Percentiles rank a stretch among this genome's conserved stretches.
Evolutionary conservation across 2,797 vertebrate genomes (phyloP).

Genomic region (Platalea minor): DNA sequence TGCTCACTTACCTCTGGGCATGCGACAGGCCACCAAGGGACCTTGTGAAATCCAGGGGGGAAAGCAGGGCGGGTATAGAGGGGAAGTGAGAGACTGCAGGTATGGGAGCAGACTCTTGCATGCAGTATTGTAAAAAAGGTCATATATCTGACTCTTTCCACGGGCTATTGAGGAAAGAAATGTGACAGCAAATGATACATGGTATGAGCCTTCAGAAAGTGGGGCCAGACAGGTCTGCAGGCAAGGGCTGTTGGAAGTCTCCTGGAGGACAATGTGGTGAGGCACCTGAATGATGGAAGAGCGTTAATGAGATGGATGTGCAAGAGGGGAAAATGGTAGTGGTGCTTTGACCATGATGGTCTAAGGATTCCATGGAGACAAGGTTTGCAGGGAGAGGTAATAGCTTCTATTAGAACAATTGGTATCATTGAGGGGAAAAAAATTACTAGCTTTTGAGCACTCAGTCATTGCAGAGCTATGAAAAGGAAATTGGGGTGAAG

Average conservation of each 20-base stretch:
- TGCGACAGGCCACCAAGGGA: not conserved
- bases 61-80: rapidly evolving
- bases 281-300: not conserved
- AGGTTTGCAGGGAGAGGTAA: not conserved
- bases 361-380: not conserved
- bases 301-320: not conserved
- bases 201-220: not conserved
- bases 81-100: not conserved
- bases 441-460: not conserved
- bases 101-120: not conserved
- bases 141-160: too few relatives aligned
- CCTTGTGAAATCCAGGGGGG: too few relatives aligned
- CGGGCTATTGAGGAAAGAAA: not conserved
- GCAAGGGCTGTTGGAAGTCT: not conserved
- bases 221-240: not conserved
- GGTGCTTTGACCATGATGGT: not conserved
- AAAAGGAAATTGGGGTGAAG: not conserved
- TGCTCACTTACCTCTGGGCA: not conserved
- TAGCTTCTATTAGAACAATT: not conserved
- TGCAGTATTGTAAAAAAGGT: not conserved
- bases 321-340: not conserved
- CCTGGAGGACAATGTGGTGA: not conserved
- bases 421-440: not conserved
- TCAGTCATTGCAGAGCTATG: not conserved
- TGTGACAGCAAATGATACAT: not conserved